A percentile compares a stretch with the other conserved stretches of the same genome.
These are phyloP conservation scores for Ectemnius lituratus DNA, from an alignment of 2,888 invertebrate species.

Conservation along the genomic window DNA sequence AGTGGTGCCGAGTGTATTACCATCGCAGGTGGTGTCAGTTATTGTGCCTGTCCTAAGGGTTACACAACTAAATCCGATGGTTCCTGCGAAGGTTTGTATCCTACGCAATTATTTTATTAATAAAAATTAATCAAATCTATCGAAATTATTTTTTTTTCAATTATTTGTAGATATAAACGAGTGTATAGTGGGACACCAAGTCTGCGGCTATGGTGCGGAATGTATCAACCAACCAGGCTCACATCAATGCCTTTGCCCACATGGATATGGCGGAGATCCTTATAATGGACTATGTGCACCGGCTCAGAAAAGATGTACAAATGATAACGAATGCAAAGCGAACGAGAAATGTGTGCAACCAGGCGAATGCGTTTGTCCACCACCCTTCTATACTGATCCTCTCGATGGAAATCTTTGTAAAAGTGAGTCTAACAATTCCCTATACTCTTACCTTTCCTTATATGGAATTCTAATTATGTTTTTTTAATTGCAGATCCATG, in stretches of 20 bases:
- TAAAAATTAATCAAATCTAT: neutral
- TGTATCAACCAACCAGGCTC: slow-evolving; percentile 90
- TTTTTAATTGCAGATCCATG: slow-evolving; percentile 82
- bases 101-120: no score
- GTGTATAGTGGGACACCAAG: slow-evolving; percentile 86
- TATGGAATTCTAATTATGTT: neutral
- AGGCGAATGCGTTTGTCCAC: slow-evolving; percentile 94
- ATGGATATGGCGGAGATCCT: slow-evolving; percentile 89
- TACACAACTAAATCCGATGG: slow-evolving; percentile 88
- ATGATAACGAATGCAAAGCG: slow-evolving; percentile 89
- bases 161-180: slow-evolving; percentile 85
- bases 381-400: slow-evolving; percentile 92
- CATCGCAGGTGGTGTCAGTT: slow-evolving; percentile 93
- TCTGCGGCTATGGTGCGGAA: slow-evolving; percentile 92
- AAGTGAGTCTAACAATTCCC: slow-evolving; percentile 78
- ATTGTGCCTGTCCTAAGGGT: slow-evolving; percentile 95
- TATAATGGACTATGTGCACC: slow-evolving; percentile 90
- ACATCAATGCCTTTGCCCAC: slow-evolving; percentile 89
- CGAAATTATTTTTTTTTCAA: neutral
- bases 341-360: slow-evolving; percentile 96
- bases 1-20: slow-evolving; percentile 93
- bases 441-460: neutral
- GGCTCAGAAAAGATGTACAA: slow-evolving; percentile 89
- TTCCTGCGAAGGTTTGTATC: slow-evolving; percentile 82
- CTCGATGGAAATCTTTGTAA: slow-evolving; percentile 92